A percentile compares a stretch with the other conserved stretches of the same genome.
Evolutionary conservation across 2,797 vertebrate genomes (phyloP).

Genomic region (Leucoraja ocellata): DNA sequence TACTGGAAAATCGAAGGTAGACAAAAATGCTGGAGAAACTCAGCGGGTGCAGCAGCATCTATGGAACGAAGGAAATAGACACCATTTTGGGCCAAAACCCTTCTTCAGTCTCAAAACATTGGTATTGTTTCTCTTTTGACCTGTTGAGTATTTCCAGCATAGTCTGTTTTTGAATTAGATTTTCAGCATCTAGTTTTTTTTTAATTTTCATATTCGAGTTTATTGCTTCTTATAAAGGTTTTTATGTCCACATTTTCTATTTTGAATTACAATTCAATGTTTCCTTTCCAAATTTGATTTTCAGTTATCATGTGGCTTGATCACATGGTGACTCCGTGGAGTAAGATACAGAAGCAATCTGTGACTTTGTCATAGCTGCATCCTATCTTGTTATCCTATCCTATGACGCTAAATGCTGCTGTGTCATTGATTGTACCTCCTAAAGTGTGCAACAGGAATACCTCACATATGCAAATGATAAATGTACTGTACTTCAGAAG

Average conservation of each 20-base stretch:
- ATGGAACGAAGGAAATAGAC: too few species aligned
- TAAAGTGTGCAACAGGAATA: not conserved
- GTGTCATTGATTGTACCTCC: not conserved
- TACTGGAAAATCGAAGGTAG: too few species aligned
- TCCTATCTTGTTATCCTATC: not conserved
- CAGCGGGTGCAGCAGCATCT: too few species aligned
- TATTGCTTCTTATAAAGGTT: not conserved
- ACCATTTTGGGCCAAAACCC: too few species aligned
- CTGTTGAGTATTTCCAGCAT: not conserved
- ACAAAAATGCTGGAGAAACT: too few species aligned
- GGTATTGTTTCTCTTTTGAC: too few species aligned
- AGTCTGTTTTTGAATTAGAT: not conserved
- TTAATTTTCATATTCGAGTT: not conserved
- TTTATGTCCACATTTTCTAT: too few species aligned
- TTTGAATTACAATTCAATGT: too few species aligned
- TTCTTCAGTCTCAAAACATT: too few species aligned
- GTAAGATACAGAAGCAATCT: not conserved
- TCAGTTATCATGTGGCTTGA: too few species aligned
- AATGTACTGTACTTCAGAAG: not conserved
- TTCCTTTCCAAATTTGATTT: too few species aligned
- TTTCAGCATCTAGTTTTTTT: too few species aligned
- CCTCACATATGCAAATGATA: not conserved
- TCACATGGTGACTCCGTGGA: not conserved
- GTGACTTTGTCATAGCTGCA: not conserved
- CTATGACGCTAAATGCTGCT: not conserved